phyloP scores from a whole-genome alignment of 2,797 vertebrate species.

The Xiphorhynchus erythropygius region DNA sequence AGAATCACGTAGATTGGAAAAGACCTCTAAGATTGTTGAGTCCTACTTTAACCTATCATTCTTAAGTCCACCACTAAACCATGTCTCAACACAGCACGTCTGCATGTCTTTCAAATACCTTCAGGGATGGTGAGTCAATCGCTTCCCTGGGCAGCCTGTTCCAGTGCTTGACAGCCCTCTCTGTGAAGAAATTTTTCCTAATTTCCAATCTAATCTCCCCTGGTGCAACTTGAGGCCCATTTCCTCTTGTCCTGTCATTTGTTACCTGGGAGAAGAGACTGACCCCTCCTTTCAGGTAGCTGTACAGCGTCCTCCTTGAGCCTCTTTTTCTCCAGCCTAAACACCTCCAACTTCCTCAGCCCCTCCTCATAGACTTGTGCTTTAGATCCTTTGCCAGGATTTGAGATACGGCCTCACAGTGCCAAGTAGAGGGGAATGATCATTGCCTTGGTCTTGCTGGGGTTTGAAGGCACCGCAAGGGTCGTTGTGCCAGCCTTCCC shows the following conservation, averaged over 20 bases:
- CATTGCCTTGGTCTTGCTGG: not conserved
- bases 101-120: not conserved
- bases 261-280: not conserved
- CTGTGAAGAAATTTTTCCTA: not conserved
- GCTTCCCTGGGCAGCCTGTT: not conserved
- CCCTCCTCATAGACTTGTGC: fast-evolving
- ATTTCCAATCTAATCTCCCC: not conserved
- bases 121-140: not conserved
- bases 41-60: not conserved
- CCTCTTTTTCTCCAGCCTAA: not conserved
- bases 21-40: fast-evolving
- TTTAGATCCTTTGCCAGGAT: not conserved
- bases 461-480: not conserved
- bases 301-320: not conserved
- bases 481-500: not conserved
- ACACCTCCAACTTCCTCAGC: not conserved
- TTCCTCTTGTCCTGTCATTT: not conserved
- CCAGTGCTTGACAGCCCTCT: not conserved
- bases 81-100: not conserved
- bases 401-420: fast-evolving
- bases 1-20: not conserved
- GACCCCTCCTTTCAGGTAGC: not conserved
- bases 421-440: fast-evolving
- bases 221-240: not conserved
- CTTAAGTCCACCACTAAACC: not conserved